Base-by-base conservation (phyloP, 1,140 invertebrate genomes). In the Drosophila varians region DNA sequence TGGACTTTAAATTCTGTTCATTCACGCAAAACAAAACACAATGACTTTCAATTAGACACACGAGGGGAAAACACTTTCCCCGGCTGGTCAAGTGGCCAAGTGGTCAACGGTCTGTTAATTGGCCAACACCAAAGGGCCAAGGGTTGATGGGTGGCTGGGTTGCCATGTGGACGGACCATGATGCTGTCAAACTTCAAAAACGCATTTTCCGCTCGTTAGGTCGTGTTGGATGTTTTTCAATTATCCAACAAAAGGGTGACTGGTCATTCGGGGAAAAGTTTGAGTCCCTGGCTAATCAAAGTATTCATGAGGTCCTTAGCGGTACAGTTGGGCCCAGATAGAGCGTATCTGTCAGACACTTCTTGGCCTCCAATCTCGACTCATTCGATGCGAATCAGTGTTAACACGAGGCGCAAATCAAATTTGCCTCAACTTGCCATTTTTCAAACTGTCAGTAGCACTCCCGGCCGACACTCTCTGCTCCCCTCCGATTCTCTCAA, bases 21-120 rank as follows among this genome's bases (percentile, higher is more conserved):
- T 61, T 57, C 70, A 74, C 73, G 65, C 62, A 51, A 53, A 60
- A 38, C 36, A 40, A 62, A 56, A 42, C 74, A 70, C 69, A 77
- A 87, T 87, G 82, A 87, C 82, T 87, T 87, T 87, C 82, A 87
- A 87, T 87, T 87, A 87, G 76, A 53, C 60, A 53, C 60, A 66
- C 49, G 19, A 36, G 34, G 42, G 61, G 42, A 45, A 60, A 73
- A 57, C 47, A 54, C 52, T 53, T 58, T 38, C 38, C 18, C 19
- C 14, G 28, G 25, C 56, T 64, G 74, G 66, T 68, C 79, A 78
- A 77, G 56, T 84, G 69, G 76, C 74, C 65, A 79, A 60, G 56
- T 84, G 69, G 76, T 78, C 65, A 79, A 60, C 45, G 49, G 54
- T 68, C 61, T 74, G 82, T 87, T 86, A 87, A 87, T 87, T 87